Percentiles rank a stretch among this genome's conserved stretches.
phyloP scores from a whole-genome alignment of 1,140 invertebrate genomes.

The Cyclina sinensis region DNA sequence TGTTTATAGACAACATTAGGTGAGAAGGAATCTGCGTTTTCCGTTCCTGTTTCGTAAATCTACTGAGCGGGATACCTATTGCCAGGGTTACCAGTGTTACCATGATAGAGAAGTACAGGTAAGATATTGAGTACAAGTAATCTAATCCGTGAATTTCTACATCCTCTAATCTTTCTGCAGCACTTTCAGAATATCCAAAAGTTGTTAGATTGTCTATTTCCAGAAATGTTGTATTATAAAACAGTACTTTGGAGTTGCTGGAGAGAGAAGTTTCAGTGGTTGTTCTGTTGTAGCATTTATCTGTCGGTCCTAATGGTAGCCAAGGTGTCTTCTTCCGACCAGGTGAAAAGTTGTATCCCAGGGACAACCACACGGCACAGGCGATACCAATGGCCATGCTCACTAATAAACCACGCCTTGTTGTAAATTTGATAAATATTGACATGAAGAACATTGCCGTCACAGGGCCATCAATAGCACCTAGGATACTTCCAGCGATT shows the following conservation, averaged over 20 bases:
- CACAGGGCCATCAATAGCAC: constrained; percentile 2
- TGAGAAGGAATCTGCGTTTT: neutral
- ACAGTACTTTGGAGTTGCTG: neutral
- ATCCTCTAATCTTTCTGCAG: neutral
- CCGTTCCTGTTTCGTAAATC: neutral
- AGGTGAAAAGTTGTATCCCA: constrained; percentile 28
- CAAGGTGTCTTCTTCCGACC: neutral
- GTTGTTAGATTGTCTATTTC: neutral
- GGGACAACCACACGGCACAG: neutral
- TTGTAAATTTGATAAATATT: constrained; percentile 38
- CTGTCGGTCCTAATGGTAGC: constrained; percentile 37
- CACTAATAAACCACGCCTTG: neutral
- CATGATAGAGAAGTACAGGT: neutral
- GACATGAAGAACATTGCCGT: constrained; percentile 30
- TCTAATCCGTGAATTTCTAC: neutral
- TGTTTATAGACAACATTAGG: constrained; percentile 9
- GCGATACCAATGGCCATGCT: neutral
- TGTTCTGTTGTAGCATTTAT: neutral
- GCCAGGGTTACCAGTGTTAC: neutral
- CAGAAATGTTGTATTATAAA: neutral
- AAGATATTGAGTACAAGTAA: constrained; percentile 16
- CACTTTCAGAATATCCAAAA: neutral
- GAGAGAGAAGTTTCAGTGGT: too few species aligned
- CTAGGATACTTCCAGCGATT: neutral
- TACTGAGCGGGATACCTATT: neutral